phyloP scores from a whole-genome alignment of 2,113 vertebrate genomes.

The Chamaetylas fuelleborni region DNA sequence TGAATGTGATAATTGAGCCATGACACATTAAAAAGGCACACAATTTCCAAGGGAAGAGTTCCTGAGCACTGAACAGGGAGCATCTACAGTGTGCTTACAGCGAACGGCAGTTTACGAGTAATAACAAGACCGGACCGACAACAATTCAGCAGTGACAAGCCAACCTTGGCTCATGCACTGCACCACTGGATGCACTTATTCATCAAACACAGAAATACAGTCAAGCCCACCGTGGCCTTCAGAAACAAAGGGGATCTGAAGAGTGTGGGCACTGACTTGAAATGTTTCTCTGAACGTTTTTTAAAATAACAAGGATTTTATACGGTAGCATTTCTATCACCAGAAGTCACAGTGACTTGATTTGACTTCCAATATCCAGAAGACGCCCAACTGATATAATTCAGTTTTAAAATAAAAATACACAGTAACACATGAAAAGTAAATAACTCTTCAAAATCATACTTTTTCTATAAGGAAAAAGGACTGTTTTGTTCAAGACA shows the following conservation, averaged over 20 bases:
- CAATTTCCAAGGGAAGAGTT: slow-evolving; percentile 47
- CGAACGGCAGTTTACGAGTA: not conserved
- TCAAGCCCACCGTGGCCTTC: not conserved
- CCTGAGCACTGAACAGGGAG: slow-evolving; percentile 22
- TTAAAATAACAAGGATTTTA: not conserved
- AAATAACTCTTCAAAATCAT: not conserved
- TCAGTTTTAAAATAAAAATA: not conserved
- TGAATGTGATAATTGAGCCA: slow-evolving; percentile 69
- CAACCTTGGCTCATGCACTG: not conserved
- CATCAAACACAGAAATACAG: not conserved
- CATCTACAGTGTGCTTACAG: not conserved
- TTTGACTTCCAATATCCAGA: not conserved
- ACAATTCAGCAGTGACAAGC: not conserved
- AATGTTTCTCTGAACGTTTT: not conserved
- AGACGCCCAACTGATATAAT: not conserved
- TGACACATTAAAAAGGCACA: slow-evolving; percentile 67
- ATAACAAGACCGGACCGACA: not conserved
- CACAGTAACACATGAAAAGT: not conserved
- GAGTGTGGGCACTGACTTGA: not conserved
- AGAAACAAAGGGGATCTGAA: not conserved
- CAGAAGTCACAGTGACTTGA: not conserved
- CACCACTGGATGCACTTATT: not conserved
- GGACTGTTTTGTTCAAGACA: not conserved
- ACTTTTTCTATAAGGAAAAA: not conserved
- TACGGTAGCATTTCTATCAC: not conserved